A percentile compares a stretch with the other conserved stretches of the same genome.
Evolutionary conservation across 2,113 vertebrate genomes (phyloP).

Genomic region (Rhynchopsitta pachyrhyncha): DNA sequence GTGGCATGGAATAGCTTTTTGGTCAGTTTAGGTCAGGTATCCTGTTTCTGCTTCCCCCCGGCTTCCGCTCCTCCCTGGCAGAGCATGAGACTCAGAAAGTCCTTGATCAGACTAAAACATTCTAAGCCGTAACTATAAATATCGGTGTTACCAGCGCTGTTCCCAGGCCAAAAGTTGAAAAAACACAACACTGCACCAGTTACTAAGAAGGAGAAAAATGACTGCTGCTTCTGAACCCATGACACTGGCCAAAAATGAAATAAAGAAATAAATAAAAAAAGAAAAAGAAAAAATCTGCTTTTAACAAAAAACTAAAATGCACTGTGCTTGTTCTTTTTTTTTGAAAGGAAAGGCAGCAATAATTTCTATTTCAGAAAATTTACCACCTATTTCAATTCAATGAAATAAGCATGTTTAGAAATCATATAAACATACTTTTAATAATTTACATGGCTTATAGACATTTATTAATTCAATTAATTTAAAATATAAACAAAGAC

Average conservation of each 20-base stretch:
- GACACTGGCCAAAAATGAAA: not conserved
- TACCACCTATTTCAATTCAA: not conserved
- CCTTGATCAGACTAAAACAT: too few relatives aligned
- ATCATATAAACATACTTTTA: not conserved
- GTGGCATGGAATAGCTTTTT: too few relatives aligned
- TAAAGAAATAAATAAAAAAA: not conserved
- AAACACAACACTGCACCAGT: too few relatives aligned
- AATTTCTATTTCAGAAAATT: not conserved
- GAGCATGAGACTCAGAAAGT: too few relatives aligned
- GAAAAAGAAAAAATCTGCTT: not conserved
- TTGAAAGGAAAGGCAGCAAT: not conserved
- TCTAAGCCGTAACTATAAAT: too few relatives aligned
- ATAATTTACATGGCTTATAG: not conserved
- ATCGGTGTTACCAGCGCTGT: too few relatives aligned
- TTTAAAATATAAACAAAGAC: not conserved
- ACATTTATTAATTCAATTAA: not conserved
- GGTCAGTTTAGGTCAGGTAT: too few relatives aligned
- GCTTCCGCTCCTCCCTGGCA: too few relatives aligned
- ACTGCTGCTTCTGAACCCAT: too few relatives aligned
- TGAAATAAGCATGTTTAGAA: not conserved
- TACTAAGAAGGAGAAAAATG: too few relatives aligned
- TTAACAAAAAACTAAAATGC: not conserved
- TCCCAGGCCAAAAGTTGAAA: too few relatives aligned
- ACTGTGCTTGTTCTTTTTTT: not conserved
- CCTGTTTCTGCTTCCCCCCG: too few relatives aligned